A percentile compares a stretch with the other conserved stretches of the same genome.
Evolutionary conservation across 2,113 vertebrate genomes (phyloP).

Genomic region (western clawed frog (Xenopus tropicalis)): UCB_Xtro_10.0 CM004444.2:132106001-132106500

Average conservation of each 20-base stretch:
- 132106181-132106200: slow-evolving; percentile 45
- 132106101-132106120: slow-evolving; percentile 27
- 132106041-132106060: slow-evolving; percentile 29
- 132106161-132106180: slow-evolving; percentile 40
- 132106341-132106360: slow-evolving; percentile 41
- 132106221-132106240: slow-evolving; percentile 43
- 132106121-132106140: slow-evolving; percentile 43
- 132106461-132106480: no score
- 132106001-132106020: slow-evolving; percentile 3
- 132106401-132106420: no score
- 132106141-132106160: slow-evolving; percentile 20
- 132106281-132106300: slow-evolving; percentile 44
- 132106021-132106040: slow-evolving; percentile 21
- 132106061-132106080: slow-evolving; percentile 37
- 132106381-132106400: background rate
- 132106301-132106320: slow-evolving; percentile 45
- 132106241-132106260: slow-evolving; percentile 42
- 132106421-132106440: no score
- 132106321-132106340: slow-evolving; percentile 42
- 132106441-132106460: no score
- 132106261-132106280: slow-evolving; percentile 43
- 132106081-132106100: slow-evolving; percentile 32
- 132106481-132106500: no score
- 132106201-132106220: slow-evolving; percentile 43
- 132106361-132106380: slow-evolving; percentile 38